Evolutionary conservation across 2,113 vertebrate species (phyloP), one percentile per base, ranked within the genome.

Genomic region (Ciconia stormi): DNA sequence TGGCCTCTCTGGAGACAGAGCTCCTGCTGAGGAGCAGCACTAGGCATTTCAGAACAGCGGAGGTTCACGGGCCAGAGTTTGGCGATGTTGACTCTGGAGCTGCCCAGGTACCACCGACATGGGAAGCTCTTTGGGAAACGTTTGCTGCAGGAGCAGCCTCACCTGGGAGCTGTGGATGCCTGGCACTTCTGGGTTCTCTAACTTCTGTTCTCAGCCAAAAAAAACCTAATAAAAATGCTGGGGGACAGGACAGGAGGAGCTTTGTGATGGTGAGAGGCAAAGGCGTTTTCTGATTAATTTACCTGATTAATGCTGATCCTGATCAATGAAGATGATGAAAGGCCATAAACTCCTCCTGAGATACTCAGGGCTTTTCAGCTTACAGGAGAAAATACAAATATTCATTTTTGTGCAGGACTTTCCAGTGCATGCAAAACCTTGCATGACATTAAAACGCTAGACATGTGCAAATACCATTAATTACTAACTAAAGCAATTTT

Each of bases 271-370:
- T 93, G 65, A 96, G 82, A 95, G 18, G 52, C 42, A 81, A 79
- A 82, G 80, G 58, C 12, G 0, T 95, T 87, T 66, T 74, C 82
- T 71, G 81, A 87, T 92, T 95, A 89, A 63, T 95, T 94, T 92
- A 80, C 62, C 42, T 91, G 92, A 96, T 85, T 87, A 96, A 95
- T 91, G 82, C 47, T 78, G 63, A 81, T 94, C 46, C 69, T 80
- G 42, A 59, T 91, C 91, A 91, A 69, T 82, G 80, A 62, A 90
- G 61, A 91, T 67, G 72, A 92, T 89, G 82, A 97, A 96, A 96
- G 91, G 69, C 66, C 74, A 89, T 49, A 89, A 95, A 95, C 70
- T 85, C 69, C 59, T 87, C 32, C 87, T 61, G 74, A 94, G 87
- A 85, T 52, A 87, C 49, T 82, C 82, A n/a, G 15, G 47, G 56